Base-by-base conservation (phyloP, 1,140 invertebrate species). In the Aphis craccivora region DNA sequence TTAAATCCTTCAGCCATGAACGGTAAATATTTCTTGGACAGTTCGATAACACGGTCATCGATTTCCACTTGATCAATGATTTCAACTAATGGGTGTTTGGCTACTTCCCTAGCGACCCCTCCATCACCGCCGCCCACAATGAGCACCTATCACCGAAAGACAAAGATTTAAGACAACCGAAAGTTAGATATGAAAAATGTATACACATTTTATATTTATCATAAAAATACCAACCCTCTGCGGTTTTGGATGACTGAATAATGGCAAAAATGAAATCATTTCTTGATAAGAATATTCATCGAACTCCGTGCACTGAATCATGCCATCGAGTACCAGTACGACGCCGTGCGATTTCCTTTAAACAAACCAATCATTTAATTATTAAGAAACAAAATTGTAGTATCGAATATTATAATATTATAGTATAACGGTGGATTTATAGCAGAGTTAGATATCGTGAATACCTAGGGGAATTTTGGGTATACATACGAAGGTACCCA, bases 281-380 rank as follows among this genome's bases (percentile, higher is more conserved):
- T 99, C 99, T 96, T 99, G 99, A 95, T 99, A 99, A 0, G 98
- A 97, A 95, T 98, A 99, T 95, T 99, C 99, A 96, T 99, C 99
- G 94, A 96, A 96, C 95, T 99, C 98, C 6, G 99, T 99, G 94
- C 98, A 99, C 95, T 99, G 99, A 94, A 99, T 99, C 14, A 99
- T 98, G 81, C 98, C 98, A 96, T 99, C 99, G 30, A 99, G 95
- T 22, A 99, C 97, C 22, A 99, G 95, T 67, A 98, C 98, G 95
- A 96, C 97, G 0, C 99, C 99, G 95, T 99, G 97, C 45, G 97
- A 96, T 95, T 97, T 97, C 94, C 98, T 99, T 94, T 83, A 95
- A 94, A 94, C 53, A 94, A 90, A 90, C 37, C 30, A 55, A 90
- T 48, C 20, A 87, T 87, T 45, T 40, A 25, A 84, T 84, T 30